Percentiles rank a stretch among this genome's conserved stretches.
Conservation (phyloP, 2,797 vertebrate genomes). For the Lepilemur septentrionalis region DNA sequence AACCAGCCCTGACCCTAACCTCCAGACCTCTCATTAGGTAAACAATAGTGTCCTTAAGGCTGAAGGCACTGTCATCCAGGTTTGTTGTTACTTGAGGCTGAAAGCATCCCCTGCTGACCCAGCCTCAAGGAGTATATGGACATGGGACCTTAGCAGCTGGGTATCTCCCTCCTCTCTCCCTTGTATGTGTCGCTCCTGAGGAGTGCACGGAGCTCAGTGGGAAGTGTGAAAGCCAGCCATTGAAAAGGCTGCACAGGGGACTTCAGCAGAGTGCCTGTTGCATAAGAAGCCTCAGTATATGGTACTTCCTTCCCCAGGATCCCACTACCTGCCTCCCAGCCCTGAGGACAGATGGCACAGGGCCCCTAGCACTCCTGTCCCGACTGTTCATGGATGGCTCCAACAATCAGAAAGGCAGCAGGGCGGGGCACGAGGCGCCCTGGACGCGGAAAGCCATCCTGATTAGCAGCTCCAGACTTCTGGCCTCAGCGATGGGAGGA, state of each 20-base stretch:
- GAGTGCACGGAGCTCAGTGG: no score
- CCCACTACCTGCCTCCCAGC: neutral
- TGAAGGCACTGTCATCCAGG: neutral
- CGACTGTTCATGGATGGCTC: neutral
- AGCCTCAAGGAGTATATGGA: neutral
- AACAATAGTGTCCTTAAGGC: neutral
- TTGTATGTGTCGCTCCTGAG: neutral
- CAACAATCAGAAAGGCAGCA: neutral
- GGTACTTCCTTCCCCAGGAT: neutral
- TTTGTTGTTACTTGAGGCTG: neutral
- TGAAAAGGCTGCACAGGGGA: neutral
- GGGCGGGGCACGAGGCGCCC: neutral
- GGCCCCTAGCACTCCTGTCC: neutral
- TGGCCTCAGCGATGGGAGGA: neutral
- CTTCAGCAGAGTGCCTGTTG: neutral
- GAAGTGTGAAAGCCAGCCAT: neutral
- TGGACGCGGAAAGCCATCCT: rapidly evolving
- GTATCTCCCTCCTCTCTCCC: neutral
- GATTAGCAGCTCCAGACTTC: neutral
- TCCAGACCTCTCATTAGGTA: neutral
- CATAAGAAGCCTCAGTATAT: rapidly evolving
- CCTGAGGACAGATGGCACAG: neutral
- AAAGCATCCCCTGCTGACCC: neutral
- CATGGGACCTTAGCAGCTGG: neutral
- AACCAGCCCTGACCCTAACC: neutral